Evolutionary conservation across 2,113 vertebrate species (phyloP).

Genomic region (Cygnus atratus): DNA sequence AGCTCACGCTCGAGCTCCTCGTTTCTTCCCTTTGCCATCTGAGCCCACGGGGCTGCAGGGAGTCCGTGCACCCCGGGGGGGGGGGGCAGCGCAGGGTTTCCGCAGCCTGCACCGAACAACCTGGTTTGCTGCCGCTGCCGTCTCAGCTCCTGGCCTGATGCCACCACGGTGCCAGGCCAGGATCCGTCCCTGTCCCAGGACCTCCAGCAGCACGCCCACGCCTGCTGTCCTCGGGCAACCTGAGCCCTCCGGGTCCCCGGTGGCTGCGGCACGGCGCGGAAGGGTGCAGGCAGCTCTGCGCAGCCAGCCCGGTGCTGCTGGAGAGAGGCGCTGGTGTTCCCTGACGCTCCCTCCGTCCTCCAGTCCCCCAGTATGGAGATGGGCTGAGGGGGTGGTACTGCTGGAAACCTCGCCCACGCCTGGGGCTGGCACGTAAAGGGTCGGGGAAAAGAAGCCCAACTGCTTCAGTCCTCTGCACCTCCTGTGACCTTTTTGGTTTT

Average conservation of each 20-base stretch:
- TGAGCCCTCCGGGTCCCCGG: neutral
- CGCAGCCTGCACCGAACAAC: neutral
- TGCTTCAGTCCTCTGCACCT: neutral
- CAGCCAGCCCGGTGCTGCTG: neutral
- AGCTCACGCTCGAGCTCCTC: neutral
- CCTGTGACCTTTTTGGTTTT: neutral
- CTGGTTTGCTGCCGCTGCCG: neutral
- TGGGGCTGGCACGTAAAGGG: neutral
- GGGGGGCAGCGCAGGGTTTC: accelerated
- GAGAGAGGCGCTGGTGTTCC: accelerated
- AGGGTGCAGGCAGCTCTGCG: neutral
- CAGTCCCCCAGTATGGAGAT: accelerated
- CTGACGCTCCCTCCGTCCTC: neutral
- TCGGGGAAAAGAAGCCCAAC: neutral
- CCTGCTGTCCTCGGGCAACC: neutral
- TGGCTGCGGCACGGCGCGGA: neutral
- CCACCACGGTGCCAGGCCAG: neutral
- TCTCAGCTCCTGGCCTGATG: neutral
- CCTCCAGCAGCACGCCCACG: neutral
- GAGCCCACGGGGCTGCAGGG: neutral
- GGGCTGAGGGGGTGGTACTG: neutral
- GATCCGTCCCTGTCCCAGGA: neutral
- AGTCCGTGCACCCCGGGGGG: neutral
- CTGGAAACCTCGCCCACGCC: neutral
- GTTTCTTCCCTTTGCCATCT: neutral